Evolutionary conservation across 2,888 invertebrate species (phyloP).

Genomic region (Amaurobius ferox): DNA sequence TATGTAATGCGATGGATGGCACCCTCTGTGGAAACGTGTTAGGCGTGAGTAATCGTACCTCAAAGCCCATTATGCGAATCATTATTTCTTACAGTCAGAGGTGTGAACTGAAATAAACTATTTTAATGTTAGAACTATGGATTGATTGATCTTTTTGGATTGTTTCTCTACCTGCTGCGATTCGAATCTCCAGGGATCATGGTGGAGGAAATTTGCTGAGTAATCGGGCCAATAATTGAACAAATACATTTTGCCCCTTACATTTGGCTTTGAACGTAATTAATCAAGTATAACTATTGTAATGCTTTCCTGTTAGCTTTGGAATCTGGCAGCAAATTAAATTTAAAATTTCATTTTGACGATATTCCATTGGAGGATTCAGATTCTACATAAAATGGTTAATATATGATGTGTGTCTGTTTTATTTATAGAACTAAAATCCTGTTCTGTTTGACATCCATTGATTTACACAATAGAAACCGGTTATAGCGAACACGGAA

Average conservation of each 20-base stretch:
- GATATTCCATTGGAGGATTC: too few relatives aligned
- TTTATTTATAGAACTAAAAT: too few relatives aligned
- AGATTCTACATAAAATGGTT: too few relatives aligned
- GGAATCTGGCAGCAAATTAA: too few relatives aligned
- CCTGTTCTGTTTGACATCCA: too few relatives aligned
- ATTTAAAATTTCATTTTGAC: too few relatives aligned
- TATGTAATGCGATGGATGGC: conserved; percentile 71
- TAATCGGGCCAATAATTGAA: not conserved
- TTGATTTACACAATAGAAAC: too few relatives aligned
- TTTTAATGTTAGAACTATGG: conserved; percentile 30
- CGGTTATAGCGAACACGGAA: too few relatives aligned
- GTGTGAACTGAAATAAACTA: conserved; percentile 68
- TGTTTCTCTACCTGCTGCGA: conserved; percentile 19
- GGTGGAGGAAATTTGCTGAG: not conserved
- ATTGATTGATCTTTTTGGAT: conserved; percentile 33
- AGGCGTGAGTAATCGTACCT: conserved; percentile 64
- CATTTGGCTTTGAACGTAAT: not conserved
- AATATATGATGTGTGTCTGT: too few relatives aligned
- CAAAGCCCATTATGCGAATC: conserved; percentile 60
- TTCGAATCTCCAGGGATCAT: not conserved
- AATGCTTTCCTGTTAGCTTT: not conserved
- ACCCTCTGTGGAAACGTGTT: conserved; percentile 54
- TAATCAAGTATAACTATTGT: not conserved
- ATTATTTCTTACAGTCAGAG: conserved; percentile 57
- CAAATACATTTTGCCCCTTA: not conserved